Evolutionary conservation across 2,888 invertebrate genomes (phyloP), one percentile per base, ranked within the genome.

Genomic region (Aphodius sticticus): DNA sequence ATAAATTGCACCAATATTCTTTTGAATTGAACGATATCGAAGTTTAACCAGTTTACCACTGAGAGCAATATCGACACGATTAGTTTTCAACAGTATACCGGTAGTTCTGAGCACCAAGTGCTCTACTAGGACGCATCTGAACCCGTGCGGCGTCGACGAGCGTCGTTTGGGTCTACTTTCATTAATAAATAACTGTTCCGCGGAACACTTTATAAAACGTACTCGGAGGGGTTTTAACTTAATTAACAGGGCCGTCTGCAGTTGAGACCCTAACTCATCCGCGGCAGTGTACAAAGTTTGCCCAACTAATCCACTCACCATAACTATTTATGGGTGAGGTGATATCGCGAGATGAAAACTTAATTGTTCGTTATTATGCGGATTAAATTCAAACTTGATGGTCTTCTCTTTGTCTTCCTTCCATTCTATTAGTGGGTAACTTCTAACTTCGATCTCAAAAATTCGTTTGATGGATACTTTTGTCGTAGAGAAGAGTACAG

Each of bases 231-330:
- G 81, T 82, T 83, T 82, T 83, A 83, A 82, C 81, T 83, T 86
- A 86, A 86, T 87, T 86, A 87, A 86, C 85, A 84, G 81, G 82
- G 81, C 84, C 83, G 85, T 85, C 86, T 86, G 85, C 82, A 80
- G 82, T 83, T 86, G 86, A 85, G 85, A 83, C 83, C 82, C 81
- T 83, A 83, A 83, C 83, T 86, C 85, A 84, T 85, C 84, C 84
- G n/a, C 82, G 82, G 84, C 85, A 85, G 84, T 85, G 9, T 53
- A 53, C 53, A 1, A 53, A 53, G 3, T 53, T 85, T 82, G 84
- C 82, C 83, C 81, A 84, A 84, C 84, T 85, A 84, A 85, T 85
- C 84, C 83, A 84, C 84, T 84, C 83, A 82, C 84, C 83, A 82
- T 82, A 83, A 84, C 84, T 84, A 85, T 85, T 80, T 82, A 81